These are phyloP conservation scores for Porites rus DNA, from an alignment of 92 coral and sea anemone genomes.

Conservation along the genomic window DNA sequence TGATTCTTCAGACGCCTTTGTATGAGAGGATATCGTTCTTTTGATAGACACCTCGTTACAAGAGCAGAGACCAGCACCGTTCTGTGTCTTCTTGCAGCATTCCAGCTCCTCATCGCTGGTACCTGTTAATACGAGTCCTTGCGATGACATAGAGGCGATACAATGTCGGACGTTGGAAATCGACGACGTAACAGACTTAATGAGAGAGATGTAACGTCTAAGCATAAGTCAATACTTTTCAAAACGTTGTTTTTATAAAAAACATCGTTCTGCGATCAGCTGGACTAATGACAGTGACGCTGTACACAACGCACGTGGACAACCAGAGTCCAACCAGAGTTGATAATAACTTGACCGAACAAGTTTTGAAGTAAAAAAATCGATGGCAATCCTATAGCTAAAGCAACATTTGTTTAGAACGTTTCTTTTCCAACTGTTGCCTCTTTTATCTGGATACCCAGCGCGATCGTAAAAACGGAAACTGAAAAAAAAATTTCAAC, in stretches of 20 bases:
- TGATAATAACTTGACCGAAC: too few species aligned
- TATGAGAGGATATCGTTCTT: constrained; percentile 10
- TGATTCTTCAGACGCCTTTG: background rate
- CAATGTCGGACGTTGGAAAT: background rate
- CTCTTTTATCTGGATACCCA: too few species aligned
- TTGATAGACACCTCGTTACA: background rate
- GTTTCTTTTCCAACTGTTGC: too few species aligned
- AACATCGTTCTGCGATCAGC: background rate
- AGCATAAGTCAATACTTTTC: background rate
- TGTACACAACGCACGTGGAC: too few species aligned
- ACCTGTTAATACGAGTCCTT: background rate
- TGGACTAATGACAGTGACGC: too few species aligned
- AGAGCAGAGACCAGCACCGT: background rate
- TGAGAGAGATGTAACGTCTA: background rate
- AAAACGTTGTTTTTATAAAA: background rate
- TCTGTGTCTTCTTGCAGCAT: background rate
- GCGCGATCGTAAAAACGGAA: too few species aligned
- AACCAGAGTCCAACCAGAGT: too few species aligned
- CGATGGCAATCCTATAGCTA: too few species aligned
- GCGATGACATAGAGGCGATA: constrained; percentile 13
- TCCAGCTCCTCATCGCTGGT: background rate
- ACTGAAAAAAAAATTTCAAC: background rate
- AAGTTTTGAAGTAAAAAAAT: too few species aligned
- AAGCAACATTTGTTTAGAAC: too few species aligned
- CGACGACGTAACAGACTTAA: background rate